These are phyloP conservation scores for Tuberolachnus salignus DNA, from an alignment of 2,888 invertebrate species.

Conservation along the genomic window DNA sequence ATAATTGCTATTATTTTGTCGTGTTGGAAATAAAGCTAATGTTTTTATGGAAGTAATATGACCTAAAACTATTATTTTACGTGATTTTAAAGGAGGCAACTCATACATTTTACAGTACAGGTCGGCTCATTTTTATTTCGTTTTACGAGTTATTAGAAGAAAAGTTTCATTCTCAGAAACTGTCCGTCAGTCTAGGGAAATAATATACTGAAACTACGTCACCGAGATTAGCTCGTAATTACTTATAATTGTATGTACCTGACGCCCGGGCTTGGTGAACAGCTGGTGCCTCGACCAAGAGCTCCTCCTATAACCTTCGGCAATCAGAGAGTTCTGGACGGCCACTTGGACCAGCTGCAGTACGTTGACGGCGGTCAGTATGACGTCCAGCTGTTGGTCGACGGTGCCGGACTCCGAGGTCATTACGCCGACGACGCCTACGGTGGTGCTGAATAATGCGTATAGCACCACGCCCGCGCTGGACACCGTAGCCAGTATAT, in stretches of 20 bases:
- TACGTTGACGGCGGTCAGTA: conserved; percentile 63
- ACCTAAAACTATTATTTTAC: too few species aligned
- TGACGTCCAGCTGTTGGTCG: conserved; percentile 62
- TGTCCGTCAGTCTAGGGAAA: too few species aligned
- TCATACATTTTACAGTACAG: too few species aligned
- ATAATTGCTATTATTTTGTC: too few species aligned
- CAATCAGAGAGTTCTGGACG: conserved; percentile 64
- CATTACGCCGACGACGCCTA: conserved; percentile 63
- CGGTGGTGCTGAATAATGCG: conserved; percentile 65
- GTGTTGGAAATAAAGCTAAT: too few species aligned
- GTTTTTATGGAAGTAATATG: too few species aligned
- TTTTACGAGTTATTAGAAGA: too few species aligned
- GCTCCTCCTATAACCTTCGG: conserved; percentile 64
- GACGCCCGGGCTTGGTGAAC: conserved; percentile 67
- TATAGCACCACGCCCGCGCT: conserved; percentile 65
- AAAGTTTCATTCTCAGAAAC: too few species aligned
- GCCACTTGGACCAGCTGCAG: conserved; percentile 65
- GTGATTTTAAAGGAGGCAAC: too few species aligned
- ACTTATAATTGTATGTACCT: conserved; percentile 61
- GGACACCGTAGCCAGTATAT: conserved; percentile 63
- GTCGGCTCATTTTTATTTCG: too few species aligned
- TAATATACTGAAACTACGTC: background rate
- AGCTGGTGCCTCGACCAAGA: conserved; percentile 65
- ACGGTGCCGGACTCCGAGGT: conserved; percentile 58
- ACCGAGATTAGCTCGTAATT: background rate